Percentiles rank a stretch among this genome's conserved stretches.
phyloP scores from a whole-genome alignment of 1,140 invertebrate genomes.

The Polyergus mexicanus region DNA sequence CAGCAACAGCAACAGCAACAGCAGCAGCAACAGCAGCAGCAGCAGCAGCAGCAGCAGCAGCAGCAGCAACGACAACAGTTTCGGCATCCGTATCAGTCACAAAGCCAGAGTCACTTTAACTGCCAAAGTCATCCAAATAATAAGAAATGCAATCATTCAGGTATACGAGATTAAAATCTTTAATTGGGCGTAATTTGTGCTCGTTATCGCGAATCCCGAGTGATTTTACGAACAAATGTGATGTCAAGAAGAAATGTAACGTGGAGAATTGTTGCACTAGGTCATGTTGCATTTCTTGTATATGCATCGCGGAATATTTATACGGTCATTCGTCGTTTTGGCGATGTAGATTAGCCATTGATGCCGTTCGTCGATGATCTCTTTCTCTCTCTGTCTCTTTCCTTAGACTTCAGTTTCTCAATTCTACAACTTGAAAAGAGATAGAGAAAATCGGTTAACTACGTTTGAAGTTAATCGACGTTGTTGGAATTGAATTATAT shows the following conservation, averaged over 20 bases:
- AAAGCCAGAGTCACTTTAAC: constrained; percentile 72
- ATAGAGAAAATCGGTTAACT: background rate
- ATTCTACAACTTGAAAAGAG: background rate
- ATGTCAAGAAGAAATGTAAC: background rate
- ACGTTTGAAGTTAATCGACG: background rate
- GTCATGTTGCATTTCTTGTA: constrained; percentile 32
- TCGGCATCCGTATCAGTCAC: constrained; percentile 68
- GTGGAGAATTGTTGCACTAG: background rate
- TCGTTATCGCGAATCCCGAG: background rate
- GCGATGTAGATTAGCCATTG: background rate
- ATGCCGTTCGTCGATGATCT: background rate
- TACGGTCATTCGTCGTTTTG: background rate
- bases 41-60: constrained; percentile 70
- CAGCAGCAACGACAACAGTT: constrained; percentile 73
- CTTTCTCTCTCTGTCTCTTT: background rate
- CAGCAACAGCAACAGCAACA: constrained; percentile 73
- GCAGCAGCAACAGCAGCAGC: constrained; percentile 72
- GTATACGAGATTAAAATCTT: constrained; percentile 64
- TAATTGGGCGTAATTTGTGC: background rate
- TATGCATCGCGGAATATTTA: constrained; percentile 19
- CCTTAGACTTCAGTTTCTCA: background rate
- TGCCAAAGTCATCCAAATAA: constrained; percentile 78
- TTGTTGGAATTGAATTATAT: background rate
- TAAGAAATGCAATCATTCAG: constrained; percentile 79
- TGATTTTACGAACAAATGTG: constrained; percentile 1